phyloP scores from a whole-genome alignment of 2,113 vertebrate genomes.

The Benitochromis conjunctus region DNA sequence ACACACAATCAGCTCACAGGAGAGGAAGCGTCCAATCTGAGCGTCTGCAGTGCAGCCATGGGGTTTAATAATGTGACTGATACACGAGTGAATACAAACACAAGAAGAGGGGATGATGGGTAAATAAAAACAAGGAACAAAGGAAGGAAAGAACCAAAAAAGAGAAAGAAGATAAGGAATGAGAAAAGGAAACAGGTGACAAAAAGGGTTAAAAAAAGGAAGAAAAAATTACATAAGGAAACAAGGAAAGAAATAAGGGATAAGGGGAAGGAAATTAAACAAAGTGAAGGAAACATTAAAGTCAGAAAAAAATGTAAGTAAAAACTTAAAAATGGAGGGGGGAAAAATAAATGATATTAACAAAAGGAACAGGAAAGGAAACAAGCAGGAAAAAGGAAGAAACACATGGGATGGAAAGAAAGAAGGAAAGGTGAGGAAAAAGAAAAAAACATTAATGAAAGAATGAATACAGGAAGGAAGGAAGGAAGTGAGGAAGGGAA shows the following conservation, averaged over 20 bases:
- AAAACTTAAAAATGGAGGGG: not conserved
- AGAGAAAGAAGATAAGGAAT: not conserved
- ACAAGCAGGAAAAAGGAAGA: not conserved
- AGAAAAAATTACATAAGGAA: not conserved
- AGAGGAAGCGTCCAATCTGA: conserved; percentile 52
- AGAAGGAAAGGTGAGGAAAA: not conserved
- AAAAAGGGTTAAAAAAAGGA: not conserved
- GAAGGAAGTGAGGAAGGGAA: not conserved
- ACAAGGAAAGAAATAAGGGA: not conserved
- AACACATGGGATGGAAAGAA: not conserved
- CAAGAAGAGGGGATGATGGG: not conserved
- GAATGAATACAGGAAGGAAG: not conserved
- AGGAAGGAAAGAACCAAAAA: not conserved
- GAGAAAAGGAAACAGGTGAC: not conserved
- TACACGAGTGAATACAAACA: not conserved
- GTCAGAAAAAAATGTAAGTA: not conserved
- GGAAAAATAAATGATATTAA: not conserved
- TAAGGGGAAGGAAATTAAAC: not conserved
- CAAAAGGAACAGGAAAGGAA: not conserved
- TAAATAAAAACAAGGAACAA: not conserved
- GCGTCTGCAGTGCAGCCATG: not conserved
- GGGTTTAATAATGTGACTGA: conserved; percentile 5
- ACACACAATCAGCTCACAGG: conserved; percentile 11
- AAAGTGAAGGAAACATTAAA: not conserved
- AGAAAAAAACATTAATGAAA: not conserved